phyloP scores from a whole-genome alignment of 2,797 vertebrate species.

The Eulemur albifrons region DNA sequence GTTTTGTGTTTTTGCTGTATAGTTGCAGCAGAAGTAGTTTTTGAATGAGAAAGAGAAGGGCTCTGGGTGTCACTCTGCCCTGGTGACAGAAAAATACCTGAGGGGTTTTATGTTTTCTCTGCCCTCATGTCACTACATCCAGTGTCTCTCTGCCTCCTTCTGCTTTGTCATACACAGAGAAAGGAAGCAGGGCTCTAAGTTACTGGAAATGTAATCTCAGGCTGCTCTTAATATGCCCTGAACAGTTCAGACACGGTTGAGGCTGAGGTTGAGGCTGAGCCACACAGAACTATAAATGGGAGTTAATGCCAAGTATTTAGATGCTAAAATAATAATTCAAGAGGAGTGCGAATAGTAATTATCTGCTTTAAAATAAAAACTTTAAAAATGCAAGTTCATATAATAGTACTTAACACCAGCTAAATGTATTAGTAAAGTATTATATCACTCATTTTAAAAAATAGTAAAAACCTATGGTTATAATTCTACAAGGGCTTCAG shows the following conservation, averaged over 20 bases:
- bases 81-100: not conserved
- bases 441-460: slow-evolving; percentile 27
- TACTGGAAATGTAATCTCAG: not conserved
- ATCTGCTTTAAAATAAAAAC: not conserved
- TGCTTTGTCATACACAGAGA: not conserved
- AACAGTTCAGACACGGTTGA: not conserved
- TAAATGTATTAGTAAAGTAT: not conserved
- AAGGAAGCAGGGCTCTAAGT: not conserved
- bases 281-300: not conserved
- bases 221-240: too few species aligned
- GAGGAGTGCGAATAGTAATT: not conserved
- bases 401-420: not conserved
- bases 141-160: not conserved
- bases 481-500: not conserved
- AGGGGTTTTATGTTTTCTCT: not conserved
- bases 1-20: not conserved
- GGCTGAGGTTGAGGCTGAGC: not conserved
- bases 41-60: not conserved
- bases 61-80: not conserved
- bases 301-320: not conserved
- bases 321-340: not conserved
- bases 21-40: not conserved
- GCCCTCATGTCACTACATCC: not conserved
- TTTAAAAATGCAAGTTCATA: not conserved
- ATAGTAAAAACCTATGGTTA: not conserved